Conservation (phyloP, 2,888 invertebrate species). For the Papilio demoleus region DNA sequence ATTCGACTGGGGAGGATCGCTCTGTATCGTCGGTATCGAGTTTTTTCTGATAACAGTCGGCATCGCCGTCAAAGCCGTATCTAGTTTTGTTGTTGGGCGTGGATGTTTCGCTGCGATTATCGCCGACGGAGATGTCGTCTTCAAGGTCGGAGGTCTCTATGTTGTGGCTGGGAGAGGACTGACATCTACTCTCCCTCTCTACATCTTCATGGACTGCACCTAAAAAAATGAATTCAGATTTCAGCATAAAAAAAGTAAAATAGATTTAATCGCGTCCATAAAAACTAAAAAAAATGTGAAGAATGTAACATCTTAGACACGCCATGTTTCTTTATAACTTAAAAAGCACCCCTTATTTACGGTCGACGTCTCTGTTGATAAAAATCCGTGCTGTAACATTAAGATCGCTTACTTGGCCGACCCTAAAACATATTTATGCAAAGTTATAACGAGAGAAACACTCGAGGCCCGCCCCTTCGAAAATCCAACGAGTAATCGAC, state of each 20-base stretch:
- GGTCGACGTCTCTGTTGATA: slow-evolving; percentile 62
- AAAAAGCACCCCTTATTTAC: not conserved
- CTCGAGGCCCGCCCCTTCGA: slow-evolving; percentile 55
- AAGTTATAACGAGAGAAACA: slow-evolving; percentile 75
- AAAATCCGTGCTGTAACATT: slow-evolving; percentile 73
- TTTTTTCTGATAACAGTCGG: slow-evolving; percentile 55
- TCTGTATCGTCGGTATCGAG: slow-evolving; percentile 54
- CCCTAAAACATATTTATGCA: slow-evolving; percentile 78
- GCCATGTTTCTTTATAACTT: not conserved
- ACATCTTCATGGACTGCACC: slow-evolving; percentile 60
- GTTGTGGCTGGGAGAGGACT: slow-evolving; percentile 60
- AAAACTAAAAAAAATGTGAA: not conserved
- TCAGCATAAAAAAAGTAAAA: not conserved
- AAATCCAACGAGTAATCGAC: slow-evolving; percentile 69
- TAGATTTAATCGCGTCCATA: not conserved
- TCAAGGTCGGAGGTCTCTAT: slow-evolving; percentile 67
- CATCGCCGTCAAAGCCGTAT: slow-evolving; percentile 50
- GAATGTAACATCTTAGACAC: not conserved
- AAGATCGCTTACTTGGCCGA: slow-evolving; percentile 59
- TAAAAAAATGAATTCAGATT: slow-evolving; percentile 49
- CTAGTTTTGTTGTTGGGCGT: slow-evolving; percentile 60
- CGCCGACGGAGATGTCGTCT: slow-evolving; percentile 77
- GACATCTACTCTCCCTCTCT: slow-evolving; percentile 56
- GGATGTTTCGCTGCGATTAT: slow-evolving; percentile 74
- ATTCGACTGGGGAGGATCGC: slow-evolving; percentile 63